These are phyloP conservation scores for Pseudomyrmex dendroicus DNA, from an alignment of 1,140 invertebrate genomes.

Conservation along the genomic window DNA sequence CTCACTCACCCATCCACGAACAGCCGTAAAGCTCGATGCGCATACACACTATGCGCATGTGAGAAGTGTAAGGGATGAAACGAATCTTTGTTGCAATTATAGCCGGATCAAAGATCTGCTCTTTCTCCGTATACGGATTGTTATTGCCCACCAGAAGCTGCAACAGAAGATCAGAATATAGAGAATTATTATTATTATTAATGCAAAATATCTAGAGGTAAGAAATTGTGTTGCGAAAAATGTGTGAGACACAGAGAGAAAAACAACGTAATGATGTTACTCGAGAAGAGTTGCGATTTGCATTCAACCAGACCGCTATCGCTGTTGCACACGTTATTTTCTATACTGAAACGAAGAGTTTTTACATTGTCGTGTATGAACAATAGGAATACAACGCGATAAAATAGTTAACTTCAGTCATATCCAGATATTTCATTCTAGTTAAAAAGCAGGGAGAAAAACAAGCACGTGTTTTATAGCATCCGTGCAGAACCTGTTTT, in stretches of 20 bases:
- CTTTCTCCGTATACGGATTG: constrained; percentile 93
- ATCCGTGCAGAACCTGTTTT: constrained; percentile 32
- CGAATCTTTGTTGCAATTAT: constrained; percentile 94
- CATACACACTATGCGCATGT: constrained; percentile 92
- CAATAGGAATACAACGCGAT: constrained; percentile 26
- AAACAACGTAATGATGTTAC: background rate
- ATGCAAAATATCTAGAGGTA: background rate
- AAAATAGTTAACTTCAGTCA: constrained; percentile 53
- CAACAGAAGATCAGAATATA: constrained; percentile 77
- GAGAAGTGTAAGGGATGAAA: constrained; percentile 91
- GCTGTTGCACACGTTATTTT: constrained; percentile 38
- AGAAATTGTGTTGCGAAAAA: background rate
- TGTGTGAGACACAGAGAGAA: background rate
- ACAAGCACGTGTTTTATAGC: constrained; percentile 42
- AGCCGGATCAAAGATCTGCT: constrained; percentile 92
- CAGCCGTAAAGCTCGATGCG: constrained; percentile 95
- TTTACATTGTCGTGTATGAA: constrained; percentile 21
- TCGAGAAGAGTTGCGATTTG: constrained; percentile 19
- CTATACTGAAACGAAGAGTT: constrained; percentile 11
- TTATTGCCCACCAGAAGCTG: constrained; percentile 94
- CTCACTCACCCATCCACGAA: constrained; percentile 92
- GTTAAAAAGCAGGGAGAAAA: constrained; percentile 47
- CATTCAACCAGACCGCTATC: constrained; percentile 36
- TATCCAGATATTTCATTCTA: constrained; percentile 44
- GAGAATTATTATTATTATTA: constrained; percentile 9